Evolutionary conservation across 37 sponge, comb jelly and placozoan genomes (phyloP).

Genomic region (Chondrosia reniformis): DNA sequence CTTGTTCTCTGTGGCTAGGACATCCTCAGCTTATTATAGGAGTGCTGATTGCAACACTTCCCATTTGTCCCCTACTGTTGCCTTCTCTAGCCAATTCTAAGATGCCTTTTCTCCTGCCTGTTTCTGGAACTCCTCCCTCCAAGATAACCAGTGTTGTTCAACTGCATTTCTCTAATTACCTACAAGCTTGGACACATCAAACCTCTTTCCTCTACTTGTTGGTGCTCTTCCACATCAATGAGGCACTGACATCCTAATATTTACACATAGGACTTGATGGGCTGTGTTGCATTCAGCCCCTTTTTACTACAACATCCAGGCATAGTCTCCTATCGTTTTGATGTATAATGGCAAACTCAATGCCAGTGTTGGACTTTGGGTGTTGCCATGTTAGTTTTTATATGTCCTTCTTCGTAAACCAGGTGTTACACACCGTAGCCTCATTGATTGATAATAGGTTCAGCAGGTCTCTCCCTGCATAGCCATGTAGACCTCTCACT

Average conservation of each 20-base stretch:
- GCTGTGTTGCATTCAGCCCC: slow-evolving; percentile 38
- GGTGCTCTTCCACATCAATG: background rate
- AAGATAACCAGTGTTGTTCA: background rate
- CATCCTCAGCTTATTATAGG: slow-evolving; percentile 3
- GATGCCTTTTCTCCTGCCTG: slow-evolving; percentile 12
- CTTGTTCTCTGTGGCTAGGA: slow-evolving; percentile 9
- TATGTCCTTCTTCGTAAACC: slow-evolving; percentile 37
- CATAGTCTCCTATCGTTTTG: slow-evolving; percentile 30
- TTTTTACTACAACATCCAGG: slow-evolving; percentile 21
- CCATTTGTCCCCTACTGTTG: slow-evolving; percentile 10
- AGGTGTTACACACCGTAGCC: slow-evolving; percentile 40
- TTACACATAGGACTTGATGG: slow-evolving; percentile 18
- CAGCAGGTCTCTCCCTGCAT: slow-evolving; percentile 29
- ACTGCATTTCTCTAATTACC: background rate
- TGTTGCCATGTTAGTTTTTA: slow-evolving; percentile 37
- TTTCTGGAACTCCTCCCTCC: slow-evolving; percentile 13
- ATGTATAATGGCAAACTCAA: slow-evolving; percentile 29
- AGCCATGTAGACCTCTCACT: slow-evolving; percentile 28
- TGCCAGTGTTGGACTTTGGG: slow-evolving; percentile 4
- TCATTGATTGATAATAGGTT: slow-evolving; percentile 24
- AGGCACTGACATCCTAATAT: slow-evolving; percentile 10
- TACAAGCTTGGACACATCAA: slow-evolving; percentile 14
- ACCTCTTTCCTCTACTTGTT: slow-evolving; percentile 13
- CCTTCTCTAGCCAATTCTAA: slow-evolving; percentile 12
- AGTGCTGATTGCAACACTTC: slow-evolving; percentile 24